These are phyloP conservation scores for Harpalus rubripes DNA, from an alignment of 2,888 invertebrate species.

Conservation along the genomic window DNA sequence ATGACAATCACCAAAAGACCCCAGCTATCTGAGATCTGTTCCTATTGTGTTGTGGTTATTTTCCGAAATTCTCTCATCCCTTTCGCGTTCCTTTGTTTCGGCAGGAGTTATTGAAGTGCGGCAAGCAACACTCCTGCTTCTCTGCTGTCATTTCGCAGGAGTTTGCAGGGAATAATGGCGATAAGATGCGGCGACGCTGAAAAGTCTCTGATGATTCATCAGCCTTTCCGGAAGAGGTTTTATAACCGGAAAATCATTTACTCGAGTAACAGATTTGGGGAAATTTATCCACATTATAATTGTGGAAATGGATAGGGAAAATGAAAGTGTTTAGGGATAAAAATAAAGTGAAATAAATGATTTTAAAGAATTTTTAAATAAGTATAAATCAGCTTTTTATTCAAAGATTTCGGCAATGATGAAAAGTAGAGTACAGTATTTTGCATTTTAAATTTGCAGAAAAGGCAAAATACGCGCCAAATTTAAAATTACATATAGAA, in stretches of 20 bases:
- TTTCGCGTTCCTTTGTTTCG: conserved; percentile 19
- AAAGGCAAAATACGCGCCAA: too few species aligned
- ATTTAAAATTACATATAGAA: too few species aligned
- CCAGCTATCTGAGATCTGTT: not conserved
- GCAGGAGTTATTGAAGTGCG: conserved; percentile 38
- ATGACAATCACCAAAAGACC: conserved; percentile 3
- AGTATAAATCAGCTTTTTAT: too few species aligned
- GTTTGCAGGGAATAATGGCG: conserved; percentile 15
- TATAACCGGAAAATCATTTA: conserved; percentile 46
- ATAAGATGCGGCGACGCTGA: conserved; percentile 24
- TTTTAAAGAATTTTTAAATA: too few species aligned
- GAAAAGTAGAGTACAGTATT: too few species aligned
- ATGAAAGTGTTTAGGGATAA: not conserved
- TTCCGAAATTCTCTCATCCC: conserved; percentile 33
- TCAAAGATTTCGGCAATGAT: too few species aligned
- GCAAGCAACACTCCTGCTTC: conserved; percentile 25
- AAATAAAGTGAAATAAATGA: too few species aligned
- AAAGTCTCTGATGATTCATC: conserved; percentile 34
- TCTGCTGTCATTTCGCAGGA: conserved; percentile 6
- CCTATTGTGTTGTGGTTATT: conserved; percentile 31
- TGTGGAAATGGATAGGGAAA: not conserved
- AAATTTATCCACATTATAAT: conserved; percentile 12
- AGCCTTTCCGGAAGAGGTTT: conserved; percentile 39
- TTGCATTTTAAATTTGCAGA: too few species aligned
- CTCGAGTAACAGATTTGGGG: conserved; percentile 21